Conservation (phyloP, 1,140 invertebrate species). For the Rhynchophorus ferrugineus region DNA sequence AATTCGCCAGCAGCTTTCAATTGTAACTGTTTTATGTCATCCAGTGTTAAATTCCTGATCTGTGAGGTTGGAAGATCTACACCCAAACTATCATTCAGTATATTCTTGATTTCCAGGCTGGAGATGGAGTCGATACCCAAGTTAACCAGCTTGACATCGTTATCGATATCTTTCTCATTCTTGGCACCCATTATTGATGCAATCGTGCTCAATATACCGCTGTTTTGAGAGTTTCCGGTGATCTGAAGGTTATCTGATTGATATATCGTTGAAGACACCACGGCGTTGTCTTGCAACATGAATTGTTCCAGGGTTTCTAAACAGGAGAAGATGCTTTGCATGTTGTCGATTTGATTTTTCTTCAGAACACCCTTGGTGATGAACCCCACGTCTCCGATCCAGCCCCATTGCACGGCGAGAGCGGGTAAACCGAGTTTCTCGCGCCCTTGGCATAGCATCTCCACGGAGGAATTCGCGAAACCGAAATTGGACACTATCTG, state of each 20-base stretch:
- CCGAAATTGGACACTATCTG: conserved; percentile 71
- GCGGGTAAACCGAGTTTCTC: conserved; percentile 45
- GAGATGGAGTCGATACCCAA: background rate
- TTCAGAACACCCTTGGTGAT: conserved; percentile 41
- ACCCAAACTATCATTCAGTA: background rate
- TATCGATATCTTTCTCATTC: background rate
- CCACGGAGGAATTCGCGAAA: conserved; percentile 52
- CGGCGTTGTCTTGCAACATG: conserved; percentile 51
- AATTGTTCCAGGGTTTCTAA: conserved; percentile 59
- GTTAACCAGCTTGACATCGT: background rate
- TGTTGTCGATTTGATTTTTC: conserved; percentile 51
- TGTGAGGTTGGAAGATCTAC: background rate
- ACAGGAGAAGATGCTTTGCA: conserved; percentile 74
- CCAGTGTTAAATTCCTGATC: background rate
- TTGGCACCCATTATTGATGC: background rate
- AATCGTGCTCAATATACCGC: background rate
- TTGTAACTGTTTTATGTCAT: background rate
- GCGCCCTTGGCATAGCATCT: conserved; percentile 50
- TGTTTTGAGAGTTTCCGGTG: background rate
- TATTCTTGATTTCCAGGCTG: background rate
- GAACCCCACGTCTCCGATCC: conserved; percentile 45
- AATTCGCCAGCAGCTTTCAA: no score
- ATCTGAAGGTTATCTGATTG: background rate
- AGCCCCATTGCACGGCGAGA: conserved; percentile 53
- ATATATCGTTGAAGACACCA: conserved; percentile 47